A percentile compares a stretch with the other conserved stretches of the same genome.
These are phyloP conservation scores for Rhinoraja longicauda DNA, from an alignment of 2,797 vertebrate species.

Conservation along the genomic window DNA sequence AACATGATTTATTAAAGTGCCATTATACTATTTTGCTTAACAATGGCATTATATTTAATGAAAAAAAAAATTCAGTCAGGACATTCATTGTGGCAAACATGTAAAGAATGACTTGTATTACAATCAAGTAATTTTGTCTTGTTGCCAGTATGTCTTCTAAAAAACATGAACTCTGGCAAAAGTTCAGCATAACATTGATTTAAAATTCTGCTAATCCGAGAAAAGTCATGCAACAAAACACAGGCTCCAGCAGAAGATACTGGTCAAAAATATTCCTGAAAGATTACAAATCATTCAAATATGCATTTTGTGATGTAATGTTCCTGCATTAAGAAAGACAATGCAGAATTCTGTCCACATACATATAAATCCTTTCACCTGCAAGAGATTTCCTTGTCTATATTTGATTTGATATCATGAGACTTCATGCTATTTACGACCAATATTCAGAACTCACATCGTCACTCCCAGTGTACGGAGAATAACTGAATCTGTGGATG, in stretches of 20 bases:
- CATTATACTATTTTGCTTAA: slow-evolving; percentile 32
- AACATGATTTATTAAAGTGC: slow-evolving; percentile 27
- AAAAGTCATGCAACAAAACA: slow-evolving; percentile 21
- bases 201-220: slow-evolving; percentile 16
- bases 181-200: slow-evolving; percentile 37
- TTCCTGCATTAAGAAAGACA: neutral
- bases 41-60: slow-evolving; percentile 23
- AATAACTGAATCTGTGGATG: neutral
- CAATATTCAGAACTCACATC: neutral
- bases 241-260: neutral
- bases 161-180: slow-evolving; percentile 24
- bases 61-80: slow-evolving; percentile 20
- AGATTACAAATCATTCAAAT: slow-evolving; percentile 3
- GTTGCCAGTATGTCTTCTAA: neutral
- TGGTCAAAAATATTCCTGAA: neutral
- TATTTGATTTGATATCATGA: neutral
- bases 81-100: slow-evolving; percentile 27
- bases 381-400: neutral
- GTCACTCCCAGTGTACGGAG: neutral
- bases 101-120: neutral
- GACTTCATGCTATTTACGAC: neutral
- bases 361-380: neutral
- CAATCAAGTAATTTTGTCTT: neutral
- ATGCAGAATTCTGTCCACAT: neutral
- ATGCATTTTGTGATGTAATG: neutral